Percentiles rank a stretch among this genome's conserved stretches.
These are phyloP conservation scores for Clytia hemisphaerica DNA, from an alignment of 30 jellyfish, hydroid and myxozoan species.

Conservation along the genomic window DNA sequence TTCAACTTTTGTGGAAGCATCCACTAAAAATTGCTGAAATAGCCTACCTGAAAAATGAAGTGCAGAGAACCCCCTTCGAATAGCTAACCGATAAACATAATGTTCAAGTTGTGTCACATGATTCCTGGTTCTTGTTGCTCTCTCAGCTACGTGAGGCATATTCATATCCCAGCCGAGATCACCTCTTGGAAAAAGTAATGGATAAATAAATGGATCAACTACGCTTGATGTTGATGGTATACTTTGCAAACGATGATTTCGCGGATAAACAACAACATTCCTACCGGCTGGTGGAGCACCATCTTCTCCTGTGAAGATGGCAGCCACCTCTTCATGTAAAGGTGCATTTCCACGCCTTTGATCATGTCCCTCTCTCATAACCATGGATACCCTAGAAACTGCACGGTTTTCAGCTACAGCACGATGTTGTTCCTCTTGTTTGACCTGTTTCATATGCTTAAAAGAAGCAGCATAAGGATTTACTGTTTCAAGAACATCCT, in stretches of 20 bases:
- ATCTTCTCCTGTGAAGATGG: constrained; percentile 35
- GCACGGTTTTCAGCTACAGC: no score
- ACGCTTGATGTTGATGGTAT: neutral
- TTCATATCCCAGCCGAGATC: no score
- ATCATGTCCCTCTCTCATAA: neutral
- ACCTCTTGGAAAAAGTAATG: constrained; percentile 23
- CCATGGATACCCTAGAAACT: no score
- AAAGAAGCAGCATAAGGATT: no score
- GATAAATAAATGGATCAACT: constrained; percentile 10
- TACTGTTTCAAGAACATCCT: no score
- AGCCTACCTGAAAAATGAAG: no score
- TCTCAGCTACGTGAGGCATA: neutral
- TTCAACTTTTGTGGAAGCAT: constrained; percentile 20
- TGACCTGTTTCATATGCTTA: no score
- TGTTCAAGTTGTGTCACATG: constrained; percentile 6
- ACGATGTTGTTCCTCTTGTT: no score
- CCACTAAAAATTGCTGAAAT: constrained; percentile 33
- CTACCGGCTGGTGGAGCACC: constrained; percentile 39
- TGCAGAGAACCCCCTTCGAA: constrained; percentile 17
- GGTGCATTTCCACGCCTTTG: constrained; percentile 36
- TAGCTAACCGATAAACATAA: constrained; percentile 34
- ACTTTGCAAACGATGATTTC: constrained; percentile 4
- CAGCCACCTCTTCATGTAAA: constrained; percentile 27
- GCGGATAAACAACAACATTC: constrained; percentile 28
- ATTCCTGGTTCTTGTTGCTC: no score